phyloP scores from a whole-genome alignment of 2,888 invertebrate genomes.

The Volucella inanis region DNA sequence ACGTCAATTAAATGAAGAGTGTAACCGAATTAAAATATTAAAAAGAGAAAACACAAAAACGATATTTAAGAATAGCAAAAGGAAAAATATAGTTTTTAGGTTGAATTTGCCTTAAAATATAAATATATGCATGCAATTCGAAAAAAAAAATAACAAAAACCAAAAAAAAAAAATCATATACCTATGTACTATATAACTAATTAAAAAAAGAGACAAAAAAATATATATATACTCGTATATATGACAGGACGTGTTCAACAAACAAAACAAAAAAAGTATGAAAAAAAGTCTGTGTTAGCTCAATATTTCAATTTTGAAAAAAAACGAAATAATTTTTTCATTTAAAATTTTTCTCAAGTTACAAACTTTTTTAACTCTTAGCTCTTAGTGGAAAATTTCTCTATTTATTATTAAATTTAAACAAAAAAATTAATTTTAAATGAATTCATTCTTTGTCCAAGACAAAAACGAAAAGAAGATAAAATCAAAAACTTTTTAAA shows the following conservation, averaged over 20 bases:
- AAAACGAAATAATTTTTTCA: constrained; percentile 10
- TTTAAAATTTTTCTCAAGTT: constrained; percentile 50
- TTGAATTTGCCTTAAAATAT: constrained; percentile 74
- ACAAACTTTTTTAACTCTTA: constrained; percentile 50
- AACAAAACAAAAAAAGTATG: constrained; percentile 14
- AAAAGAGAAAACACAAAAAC: constrained; percentile 44
- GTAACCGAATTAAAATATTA: constrained; percentile 61
- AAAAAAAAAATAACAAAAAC: constrained; percentile 37
- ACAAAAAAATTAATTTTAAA: constrained; percentile 22
- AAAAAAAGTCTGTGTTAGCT: constrained; percentile 73
- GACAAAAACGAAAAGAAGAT: constrained; percentile 43
- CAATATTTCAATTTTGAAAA: constrained; percentile 56
- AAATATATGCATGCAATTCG: constrained; percentile 66
- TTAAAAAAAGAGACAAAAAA: constrained; percentile 32
- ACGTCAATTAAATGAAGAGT: constrained; percentile 69
- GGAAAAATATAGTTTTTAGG: constrained; percentile 51
- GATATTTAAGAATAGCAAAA: background rate
- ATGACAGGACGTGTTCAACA: constrained; percentile 60
- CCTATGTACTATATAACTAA: constrained; percentile 47
- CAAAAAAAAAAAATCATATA: constrained; percentile 15
- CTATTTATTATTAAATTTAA: background rate
- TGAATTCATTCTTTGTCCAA: constrained; percentile 45
- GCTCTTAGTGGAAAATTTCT: constrained; percentile 40
- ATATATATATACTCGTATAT: background rate
- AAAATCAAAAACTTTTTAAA: constrained; percentile 18